Conservation (phyloP, 2,797 vertebrate species). For the Agapornis canus region DNA sequence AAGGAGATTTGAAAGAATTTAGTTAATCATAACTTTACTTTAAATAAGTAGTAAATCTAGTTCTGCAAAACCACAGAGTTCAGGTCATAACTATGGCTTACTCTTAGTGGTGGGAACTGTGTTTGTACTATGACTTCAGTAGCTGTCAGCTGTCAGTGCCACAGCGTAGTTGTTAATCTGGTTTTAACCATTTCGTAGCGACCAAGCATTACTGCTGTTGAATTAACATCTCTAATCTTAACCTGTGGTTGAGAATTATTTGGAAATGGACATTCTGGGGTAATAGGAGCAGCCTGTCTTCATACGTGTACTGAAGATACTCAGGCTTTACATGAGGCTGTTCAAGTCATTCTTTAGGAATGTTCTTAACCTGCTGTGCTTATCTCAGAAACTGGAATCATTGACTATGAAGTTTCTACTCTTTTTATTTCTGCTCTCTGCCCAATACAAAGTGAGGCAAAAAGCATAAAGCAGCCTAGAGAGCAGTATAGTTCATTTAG, state of each 20-base stretch:
- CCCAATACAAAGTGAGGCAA: neutral
- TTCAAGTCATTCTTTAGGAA: neutral
- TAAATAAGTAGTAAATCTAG: neutral
- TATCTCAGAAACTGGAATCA: neutral
- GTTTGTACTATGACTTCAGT: neutral
- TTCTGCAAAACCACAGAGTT: neutral
- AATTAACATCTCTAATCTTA: neutral
- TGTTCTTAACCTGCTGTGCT: neutral
- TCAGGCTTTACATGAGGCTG: fast-evolving
- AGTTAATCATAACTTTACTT: neutral
- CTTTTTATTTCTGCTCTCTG: conserved; percentile 57
- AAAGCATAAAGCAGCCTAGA: conserved; percentile 22
- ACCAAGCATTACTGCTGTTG: neutral
- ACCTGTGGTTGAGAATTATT: neutral
- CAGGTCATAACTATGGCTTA: neutral
- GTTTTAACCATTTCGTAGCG: neutral
- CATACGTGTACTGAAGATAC: fast-evolving
- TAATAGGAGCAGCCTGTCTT: neutral
- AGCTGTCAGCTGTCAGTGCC: fast-evolving
- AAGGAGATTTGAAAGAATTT: neutral
- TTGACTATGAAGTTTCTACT: conserved; percentile 59
- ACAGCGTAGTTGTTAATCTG: neutral
- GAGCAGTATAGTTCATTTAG: neutral
- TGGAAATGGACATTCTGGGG: neutral
- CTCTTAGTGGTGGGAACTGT: neutral